These are phyloP conservation scores for Apotomis capreana DNA, from an alignment of 2,888 invertebrate genomes.

Conservation along the genomic window DNA sequence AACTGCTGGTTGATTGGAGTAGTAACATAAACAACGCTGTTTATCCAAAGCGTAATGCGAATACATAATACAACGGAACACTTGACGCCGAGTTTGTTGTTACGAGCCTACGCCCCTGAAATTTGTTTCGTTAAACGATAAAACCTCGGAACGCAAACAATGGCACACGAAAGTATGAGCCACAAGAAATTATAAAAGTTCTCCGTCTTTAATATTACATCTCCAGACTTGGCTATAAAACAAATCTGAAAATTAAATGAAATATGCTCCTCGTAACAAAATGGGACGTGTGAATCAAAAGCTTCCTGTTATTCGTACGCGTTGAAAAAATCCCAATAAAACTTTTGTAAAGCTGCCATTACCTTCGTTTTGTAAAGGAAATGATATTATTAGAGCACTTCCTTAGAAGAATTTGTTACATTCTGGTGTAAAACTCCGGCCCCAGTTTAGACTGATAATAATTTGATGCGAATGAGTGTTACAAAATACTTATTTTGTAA, in stretches of 20 bases:
- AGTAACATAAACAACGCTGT: background rate
- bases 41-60: background rate
- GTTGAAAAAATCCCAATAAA: slow-evolving; percentile 45
- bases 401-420: slow-evolving; percentile 12
- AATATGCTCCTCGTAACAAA: background rate
- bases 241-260: background rate
- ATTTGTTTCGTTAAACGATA: slow-evolving; percentile 18
- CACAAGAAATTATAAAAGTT: slow-evolving; percentile 11
- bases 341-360: slow-evolving; percentile 40
- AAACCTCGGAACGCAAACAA: slow-evolving; percentile 11
- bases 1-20: slow-evolving; percentile 1
- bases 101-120: slow-evolving; percentile 4
- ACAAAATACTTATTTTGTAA: too few relatives aligned
- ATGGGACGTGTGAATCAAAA: slow-evolving; percentile 39
- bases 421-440: slow-evolving; percentile 2
- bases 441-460: background rate
- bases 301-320: slow-evolving; percentile 44
- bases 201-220: background rate
- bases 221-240: background rate
- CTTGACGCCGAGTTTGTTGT: background rate
- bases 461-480: background rate
- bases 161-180: slow-evolving; percentile 7
- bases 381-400: slow-evolving; percentile 44
- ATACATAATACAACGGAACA: background rate
- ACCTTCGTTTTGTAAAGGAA: slow-evolving; percentile 39